phyloP scores from a whole-genome alignment of 2,797 vertebrate species.

The Phrynocephalus guinanensis region DNA sequence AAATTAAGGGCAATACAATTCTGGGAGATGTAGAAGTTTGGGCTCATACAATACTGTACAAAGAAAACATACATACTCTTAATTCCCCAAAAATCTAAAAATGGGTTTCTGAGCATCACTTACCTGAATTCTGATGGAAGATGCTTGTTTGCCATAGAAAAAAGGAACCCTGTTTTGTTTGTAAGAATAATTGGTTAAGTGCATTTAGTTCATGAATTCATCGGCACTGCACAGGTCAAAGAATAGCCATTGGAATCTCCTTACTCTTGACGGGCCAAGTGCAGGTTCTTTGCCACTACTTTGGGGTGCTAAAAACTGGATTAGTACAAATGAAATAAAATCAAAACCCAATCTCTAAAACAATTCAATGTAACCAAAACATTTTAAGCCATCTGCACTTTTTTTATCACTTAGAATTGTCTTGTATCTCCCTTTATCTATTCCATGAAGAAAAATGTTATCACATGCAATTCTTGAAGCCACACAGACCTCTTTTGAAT shows the following conservation, averaged over 20 bases:
- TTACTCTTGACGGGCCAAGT: not conserved
- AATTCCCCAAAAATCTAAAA: not conserved
- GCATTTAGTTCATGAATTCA: not conserved
- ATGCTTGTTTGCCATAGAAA: not conserved
- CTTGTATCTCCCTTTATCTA: not conserved
- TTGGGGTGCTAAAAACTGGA: not conserved
- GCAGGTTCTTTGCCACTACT: not conserved
- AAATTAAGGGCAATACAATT: not conserved
- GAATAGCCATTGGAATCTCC: not conserved
- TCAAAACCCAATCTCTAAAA: no score
- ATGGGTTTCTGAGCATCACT: not conserved
- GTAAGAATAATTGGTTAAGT: not conserved
- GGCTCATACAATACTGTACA: not conserved
- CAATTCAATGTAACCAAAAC: not conserved
- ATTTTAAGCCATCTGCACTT: not conserved
- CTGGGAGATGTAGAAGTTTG: not conserved
- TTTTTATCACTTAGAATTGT: not conserved
- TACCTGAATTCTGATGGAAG: not conserved
- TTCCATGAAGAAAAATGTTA: not conserved
- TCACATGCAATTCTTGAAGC: not conserved
- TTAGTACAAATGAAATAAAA: not conserved
- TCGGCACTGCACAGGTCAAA: not conserved
- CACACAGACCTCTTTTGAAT: not conserved
- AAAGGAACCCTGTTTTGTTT: not conserved
- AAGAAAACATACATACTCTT: not conserved